Base-by-base conservation (phyloP, 2,797 vertebrate genomes). In the Silurus lanzhouensis region DNA sequence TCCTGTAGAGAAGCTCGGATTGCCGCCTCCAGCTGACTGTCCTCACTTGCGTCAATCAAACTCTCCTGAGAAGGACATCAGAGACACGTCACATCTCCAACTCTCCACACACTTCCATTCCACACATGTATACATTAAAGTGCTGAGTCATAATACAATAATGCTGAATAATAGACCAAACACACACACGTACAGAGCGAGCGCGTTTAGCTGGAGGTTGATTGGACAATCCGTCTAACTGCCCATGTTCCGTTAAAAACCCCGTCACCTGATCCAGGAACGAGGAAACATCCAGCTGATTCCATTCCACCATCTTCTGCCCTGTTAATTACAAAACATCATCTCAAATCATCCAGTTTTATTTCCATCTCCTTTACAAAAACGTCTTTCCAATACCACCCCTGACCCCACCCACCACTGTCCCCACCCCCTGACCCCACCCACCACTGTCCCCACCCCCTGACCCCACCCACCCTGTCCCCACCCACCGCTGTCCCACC, bases 221-320 rank as follows among this genome's bases (percentile, higher is more conserved):
- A 88, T 95, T 97, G 90, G 98, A 97, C 60, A 97, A 97, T 63
- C 98, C 98, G 63, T 99, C 98, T 25, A 99, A 94, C 92, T 99
- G 97, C 1, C 98, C 98, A 1, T 99, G 98, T 91, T 99, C 98
- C 13, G 96, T 95, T 90, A 99, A 95, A 94, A 99, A 99, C 87
- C 97, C 97, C 0, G 96, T 96, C 70, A 98, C 96, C 94, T 99
- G 98, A 92, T 99, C 98, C 94, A 99, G 91, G 91, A 99, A 99
- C 15, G 98, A 99, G 17, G 96, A 93, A 89, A 98, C 98, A 27
- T 99, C 98, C 86, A 99, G 93, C 90, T 99, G 96, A 92, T 98
- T 99, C 98, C 98, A 99, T 92, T 99, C 98, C 90, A 99, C 97
- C 91, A 99, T 96, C 90, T 99, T 99, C 92, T 99, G 98, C 91